Conservation (phyloP, 2,888 invertebrate species). For the Molanna angustata region DNA sequence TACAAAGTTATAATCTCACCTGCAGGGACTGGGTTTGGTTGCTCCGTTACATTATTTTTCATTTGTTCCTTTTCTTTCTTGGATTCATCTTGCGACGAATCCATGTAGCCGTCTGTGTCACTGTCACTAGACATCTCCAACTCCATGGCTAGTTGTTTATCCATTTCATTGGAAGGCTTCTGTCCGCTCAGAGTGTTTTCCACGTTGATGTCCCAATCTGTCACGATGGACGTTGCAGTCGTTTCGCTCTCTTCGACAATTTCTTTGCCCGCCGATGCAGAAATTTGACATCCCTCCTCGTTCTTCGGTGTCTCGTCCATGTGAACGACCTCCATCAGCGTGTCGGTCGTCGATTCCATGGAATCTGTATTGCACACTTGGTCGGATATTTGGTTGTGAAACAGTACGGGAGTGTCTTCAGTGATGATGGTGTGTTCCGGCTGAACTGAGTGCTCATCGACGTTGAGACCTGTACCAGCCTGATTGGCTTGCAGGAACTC, state of each 20-base stretch:
- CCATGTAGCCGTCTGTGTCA: constrained; percentile 46
- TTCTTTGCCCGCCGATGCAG: background rate
- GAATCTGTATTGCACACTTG: constrained; percentile 48
- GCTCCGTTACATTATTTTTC: background rate
- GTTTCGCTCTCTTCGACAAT: constrained; percentile 34
- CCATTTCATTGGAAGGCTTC: constrained; percentile 38
- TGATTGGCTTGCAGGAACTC: constrained; percentile 37
- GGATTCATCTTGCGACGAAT: constrained; percentile 25
- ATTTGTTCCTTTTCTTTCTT: constrained; percentile 13
- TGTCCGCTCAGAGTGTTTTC: constrained; percentile 53
- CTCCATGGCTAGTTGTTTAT: constrained; percentile 47
- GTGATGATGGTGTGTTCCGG: constrained; percentile 43
- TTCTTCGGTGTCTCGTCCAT: constrained; percentile 40
- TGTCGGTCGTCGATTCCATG: constrained; percentile 47
- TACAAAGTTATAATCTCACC: background rate
- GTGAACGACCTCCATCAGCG: constrained; percentile 44
- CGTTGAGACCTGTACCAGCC: constrained; percentile 34
- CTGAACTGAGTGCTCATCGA: constrained; percentile 8
- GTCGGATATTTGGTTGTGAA: constrained; percentile 45
- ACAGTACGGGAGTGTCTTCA: constrained; percentile 57
- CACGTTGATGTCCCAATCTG: constrained; percentile 63
- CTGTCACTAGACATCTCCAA: constrained; percentile 55
- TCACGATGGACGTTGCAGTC: constrained; percentile 43
- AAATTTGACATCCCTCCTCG: constrained; percentile 40
- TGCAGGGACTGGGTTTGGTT: background rate